Evolutionary conservation across 2,113 vertebrate genomes (phyloP).

Genomic region (Protomyctophum bolini): DNA sequence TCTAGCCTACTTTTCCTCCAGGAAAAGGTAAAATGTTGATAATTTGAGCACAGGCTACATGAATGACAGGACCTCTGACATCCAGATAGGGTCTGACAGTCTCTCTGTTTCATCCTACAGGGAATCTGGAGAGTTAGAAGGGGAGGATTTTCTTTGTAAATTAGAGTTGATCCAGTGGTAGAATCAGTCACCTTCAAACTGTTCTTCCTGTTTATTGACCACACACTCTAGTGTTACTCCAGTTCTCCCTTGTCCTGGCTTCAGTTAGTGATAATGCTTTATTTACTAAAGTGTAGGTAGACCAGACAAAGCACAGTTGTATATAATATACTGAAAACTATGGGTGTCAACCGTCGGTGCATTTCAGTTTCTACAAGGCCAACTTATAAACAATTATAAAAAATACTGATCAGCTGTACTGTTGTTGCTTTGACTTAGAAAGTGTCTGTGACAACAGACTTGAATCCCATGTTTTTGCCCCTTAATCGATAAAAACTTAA

Average conservation of each 20-base stretch:
- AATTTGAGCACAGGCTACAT: conserved; percentile 55
- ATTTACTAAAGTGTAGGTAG: conserved; percentile 52
- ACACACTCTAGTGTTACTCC: conserved; percentile 52
- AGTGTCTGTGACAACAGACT: conserved; percentile 66
- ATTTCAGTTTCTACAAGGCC: conserved; percentile 57
- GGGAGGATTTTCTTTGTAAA: conserved; percentile 54
- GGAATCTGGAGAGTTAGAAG: conserved; percentile 58
- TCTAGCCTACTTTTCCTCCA: conserved; percentile 53
- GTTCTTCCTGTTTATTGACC: conserved; percentile 61
- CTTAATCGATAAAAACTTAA: conserved; percentile 51
- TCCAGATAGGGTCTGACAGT: conserved; percentile 32
- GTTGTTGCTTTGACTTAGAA: conserved; percentile 46
- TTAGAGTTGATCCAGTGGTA: conserved; percentile 52
- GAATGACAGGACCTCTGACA: conserved; percentile 55
- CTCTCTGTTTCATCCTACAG: conserved; percentile 41
- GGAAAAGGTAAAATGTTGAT: conserved; percentile 54
- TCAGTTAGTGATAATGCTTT: conserved; percentile 67
- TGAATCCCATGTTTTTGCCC: conserved; percentile 46
- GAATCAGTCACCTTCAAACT: conserved; percentile 56
- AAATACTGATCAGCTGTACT: conserved; percentile 49
- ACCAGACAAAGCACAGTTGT: conserved; percentile 66
- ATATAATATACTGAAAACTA: conserved; percentile 51
- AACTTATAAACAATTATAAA: conserved; percentile 51
- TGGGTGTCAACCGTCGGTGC: conserved; percentile 42
- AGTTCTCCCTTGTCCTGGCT: conserved; percentile 47